Conservation (phyloP, 64 coral and sea anemone species). For the Astreopora myriophthalma region DNA sequence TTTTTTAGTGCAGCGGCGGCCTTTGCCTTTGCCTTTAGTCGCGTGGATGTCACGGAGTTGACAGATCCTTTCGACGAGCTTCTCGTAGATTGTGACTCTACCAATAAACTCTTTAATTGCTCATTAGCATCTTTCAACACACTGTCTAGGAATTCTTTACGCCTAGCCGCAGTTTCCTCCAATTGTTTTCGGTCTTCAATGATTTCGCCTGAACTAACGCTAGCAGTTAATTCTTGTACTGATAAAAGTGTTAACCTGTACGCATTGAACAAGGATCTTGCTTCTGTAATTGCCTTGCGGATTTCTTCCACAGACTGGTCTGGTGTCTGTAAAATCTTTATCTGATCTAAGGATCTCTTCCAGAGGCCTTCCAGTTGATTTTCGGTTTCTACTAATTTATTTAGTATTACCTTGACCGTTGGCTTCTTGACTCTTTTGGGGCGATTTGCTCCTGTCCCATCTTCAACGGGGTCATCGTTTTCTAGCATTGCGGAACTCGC, state of each 20-base stretch:
- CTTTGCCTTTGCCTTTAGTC: background rate
- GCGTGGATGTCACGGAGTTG: background rate
- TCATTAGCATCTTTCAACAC: background rate
- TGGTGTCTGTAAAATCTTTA: background rate
- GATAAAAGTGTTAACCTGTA: background rate
- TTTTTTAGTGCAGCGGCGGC: conserved; percentile 6
- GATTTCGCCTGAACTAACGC: background rate
- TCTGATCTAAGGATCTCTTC: background rate
- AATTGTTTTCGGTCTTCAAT: background rate
- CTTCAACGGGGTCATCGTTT: background rate
- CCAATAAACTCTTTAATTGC: background rate
- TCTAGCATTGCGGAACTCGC: background rate
- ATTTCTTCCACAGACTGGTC: background rate
- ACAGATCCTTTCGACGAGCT: background rate
- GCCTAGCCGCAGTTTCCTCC: background rate
- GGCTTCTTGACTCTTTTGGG: background rate
- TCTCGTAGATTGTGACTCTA: background rate
- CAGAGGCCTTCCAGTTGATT: background rate
- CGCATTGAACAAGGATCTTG: background rate
- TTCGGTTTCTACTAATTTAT: background rate
- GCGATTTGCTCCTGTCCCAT: background rate
- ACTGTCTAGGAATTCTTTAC: background rate
- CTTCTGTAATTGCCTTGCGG: background rate
- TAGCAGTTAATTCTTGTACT: background rate
- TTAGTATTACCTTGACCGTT: background rate